Percentiles rank a stretch among this genome's conserved stretches.
Conservation (phyloP, 2,113 vertebrate species). For the Chaetura pelagica region DNA sequence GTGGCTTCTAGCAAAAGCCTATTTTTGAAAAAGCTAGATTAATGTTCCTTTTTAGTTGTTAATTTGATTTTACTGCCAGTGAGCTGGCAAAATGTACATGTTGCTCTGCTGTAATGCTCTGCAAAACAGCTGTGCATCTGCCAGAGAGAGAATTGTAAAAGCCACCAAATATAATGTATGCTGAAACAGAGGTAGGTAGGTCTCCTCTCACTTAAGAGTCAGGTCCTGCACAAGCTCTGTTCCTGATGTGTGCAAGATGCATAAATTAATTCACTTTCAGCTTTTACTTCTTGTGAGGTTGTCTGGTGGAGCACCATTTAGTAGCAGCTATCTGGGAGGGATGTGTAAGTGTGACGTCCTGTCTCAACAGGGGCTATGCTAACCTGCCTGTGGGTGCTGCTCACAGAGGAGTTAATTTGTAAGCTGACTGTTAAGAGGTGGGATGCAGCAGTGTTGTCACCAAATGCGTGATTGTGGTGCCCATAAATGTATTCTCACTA, state of each 20-base stretch:
- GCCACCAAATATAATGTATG: neutral
- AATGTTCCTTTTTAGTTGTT: conserved; percentile 9
- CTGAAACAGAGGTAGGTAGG: neutral
- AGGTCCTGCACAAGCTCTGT: neutral
- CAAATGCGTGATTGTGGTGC: fast-evolving
- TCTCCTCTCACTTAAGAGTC: neutral
- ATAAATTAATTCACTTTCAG: neutral
- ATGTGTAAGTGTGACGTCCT: fast-evolving
- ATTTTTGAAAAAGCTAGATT: conserved; percentile 35
- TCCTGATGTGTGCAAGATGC: neutral
- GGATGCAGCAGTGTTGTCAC: fast-evolving
- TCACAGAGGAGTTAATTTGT: neutral
- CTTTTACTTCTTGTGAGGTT: neutral
- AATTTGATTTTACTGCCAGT: conserved; percentile 45
- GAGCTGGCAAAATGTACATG: neutral
- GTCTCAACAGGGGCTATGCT: fast-evolving
- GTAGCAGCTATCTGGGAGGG: neutral
- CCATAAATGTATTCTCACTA: neutral
- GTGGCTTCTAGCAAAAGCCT: conserved; percentile 21
- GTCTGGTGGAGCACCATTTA: neutral
- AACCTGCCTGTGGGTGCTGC: neutral
- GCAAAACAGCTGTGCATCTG: neutral
- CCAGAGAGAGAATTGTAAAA: neutral
- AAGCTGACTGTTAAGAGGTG: neutral
- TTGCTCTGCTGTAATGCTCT: neutral